A percentile compares a stretch with the other conserved stretches of the same genome.
These are phyloP conservation scores for Machaerirhynchus nigripectus DNA, from an alignment of 2,113 vertebrate species.

Conservation along the genomic window DNA sequence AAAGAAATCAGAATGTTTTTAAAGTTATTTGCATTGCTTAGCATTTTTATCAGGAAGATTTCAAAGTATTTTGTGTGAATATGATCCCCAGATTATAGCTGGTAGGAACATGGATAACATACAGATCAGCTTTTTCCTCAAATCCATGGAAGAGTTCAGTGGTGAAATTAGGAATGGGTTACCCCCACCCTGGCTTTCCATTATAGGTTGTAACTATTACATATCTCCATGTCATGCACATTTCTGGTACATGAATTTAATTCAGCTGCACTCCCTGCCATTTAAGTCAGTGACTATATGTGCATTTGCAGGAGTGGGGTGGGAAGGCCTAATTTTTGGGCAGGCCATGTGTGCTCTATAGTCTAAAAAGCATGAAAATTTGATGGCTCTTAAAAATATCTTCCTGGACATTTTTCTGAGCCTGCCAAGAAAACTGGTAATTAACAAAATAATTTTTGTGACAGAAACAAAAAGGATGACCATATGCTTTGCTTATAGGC, in stretches of 20 bases:
- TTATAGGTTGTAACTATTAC: not conserved
- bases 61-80: not conserved
- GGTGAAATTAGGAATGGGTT: not conserved
- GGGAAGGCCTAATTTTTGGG: not conserved
- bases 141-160: not conserved
- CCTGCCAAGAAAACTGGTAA: constrained; percentile 3
- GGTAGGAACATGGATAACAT: not conserved
- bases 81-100: not conserved
- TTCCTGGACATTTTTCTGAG: not conserved
- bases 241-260: not conserved
- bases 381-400: not conserved
- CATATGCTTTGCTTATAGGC: not conserved
- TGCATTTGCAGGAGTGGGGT: not conserved
- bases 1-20: not conserved
- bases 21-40: not conserved
- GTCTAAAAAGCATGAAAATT: not conserved
- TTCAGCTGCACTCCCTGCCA: not conserved
- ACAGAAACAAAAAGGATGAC: not conserved
- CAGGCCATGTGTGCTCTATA: not conserved
- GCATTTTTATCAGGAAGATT: not conserved
- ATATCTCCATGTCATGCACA: not conserved
- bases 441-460: not conserved
- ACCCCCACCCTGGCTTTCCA: not conserved
- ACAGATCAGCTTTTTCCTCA: not conserved
- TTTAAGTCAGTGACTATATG: not conserved